Conservation (phyloP, 2,888 invertebrate genomes). For the Cerastis rubricosa region DNA sequence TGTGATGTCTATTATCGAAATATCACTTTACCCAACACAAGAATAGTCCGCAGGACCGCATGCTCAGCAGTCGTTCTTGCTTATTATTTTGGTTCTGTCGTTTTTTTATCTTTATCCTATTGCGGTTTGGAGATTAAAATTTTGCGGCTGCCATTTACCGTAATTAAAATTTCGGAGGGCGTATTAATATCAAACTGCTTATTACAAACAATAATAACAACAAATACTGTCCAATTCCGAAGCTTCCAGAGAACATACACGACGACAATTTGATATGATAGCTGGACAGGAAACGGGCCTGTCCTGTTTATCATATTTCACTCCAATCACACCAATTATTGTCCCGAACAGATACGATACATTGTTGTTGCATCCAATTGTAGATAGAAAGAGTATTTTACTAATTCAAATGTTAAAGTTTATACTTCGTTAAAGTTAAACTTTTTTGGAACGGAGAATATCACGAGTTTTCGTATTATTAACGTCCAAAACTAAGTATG, state of each 20-base stretch:
- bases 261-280: constrained; percentile 74
- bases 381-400: constrained; percentile 24
- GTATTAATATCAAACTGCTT: background rate
- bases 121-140: background rate
- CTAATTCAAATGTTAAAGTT: constrained; percentile 12
- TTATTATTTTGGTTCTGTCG: background rate
- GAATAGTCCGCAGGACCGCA: background rate
- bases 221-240: constrained; percentile 56
- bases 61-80: background rate
- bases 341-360: constrained; percentile 55
- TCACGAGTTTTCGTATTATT: background rate
- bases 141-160: background rate
- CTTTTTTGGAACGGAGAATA: background rate
- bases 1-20: background rate
- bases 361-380: constrained; percentile 51
- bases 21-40: background rate
- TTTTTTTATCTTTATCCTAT: background rate
- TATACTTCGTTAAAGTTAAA: background rate
- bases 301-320: constrained; percentile 81
- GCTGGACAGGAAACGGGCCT: constrained; percentile 80
- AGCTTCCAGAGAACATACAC: constrained; percentile 56
- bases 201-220: constrained; percentile 30
- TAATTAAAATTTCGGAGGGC: background rate
- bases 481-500: background rate
- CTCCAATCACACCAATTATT: constrained; percentile 74